Evolutionary conservation across 2,113 vertebrate species (phyloP).

Genomic region (Lamprotornis superbus): DNA sequence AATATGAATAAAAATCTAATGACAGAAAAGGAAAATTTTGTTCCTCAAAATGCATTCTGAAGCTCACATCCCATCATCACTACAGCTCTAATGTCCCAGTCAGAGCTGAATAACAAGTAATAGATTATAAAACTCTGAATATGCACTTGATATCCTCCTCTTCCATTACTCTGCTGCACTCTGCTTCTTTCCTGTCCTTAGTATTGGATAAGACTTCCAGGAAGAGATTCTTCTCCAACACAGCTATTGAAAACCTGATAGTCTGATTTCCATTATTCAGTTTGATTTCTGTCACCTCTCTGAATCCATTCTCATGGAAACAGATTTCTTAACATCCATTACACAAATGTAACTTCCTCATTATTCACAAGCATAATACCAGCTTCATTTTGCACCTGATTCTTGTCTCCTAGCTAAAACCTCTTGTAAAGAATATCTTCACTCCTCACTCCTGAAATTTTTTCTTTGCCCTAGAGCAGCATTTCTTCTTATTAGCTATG

Average conservation of each 20-base stretch:
- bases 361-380: conserved; percentile 17
- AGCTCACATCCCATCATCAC: conserved; percentile 6
- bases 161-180: neutral
- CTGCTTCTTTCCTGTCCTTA: neutral
- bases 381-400: neutral
- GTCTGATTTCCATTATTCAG: neutral
- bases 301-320: neutral
- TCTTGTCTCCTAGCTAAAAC: neutral
- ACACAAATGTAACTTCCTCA: neutral
- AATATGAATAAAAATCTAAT: conserved; percentile 1
- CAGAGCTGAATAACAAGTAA: neutral
- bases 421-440: neutral
- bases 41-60: conserved; percentile 15
- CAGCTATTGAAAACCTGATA: neutral
- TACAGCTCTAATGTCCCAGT: neutral
- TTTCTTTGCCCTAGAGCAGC: neutral
- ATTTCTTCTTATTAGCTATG: conserved; percentile 26
- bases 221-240: neutral
- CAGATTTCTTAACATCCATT: conserved; percentile 6
- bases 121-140: conserved; percentile 23
- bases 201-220: neutral
- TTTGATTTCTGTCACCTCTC: neutral
- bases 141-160: neutral
- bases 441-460: neutral
- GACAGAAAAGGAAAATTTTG: neutral